Base-by-base conservation (phyloP, 1,140 invertebrate species). In the Papilio helenus region DNA sequence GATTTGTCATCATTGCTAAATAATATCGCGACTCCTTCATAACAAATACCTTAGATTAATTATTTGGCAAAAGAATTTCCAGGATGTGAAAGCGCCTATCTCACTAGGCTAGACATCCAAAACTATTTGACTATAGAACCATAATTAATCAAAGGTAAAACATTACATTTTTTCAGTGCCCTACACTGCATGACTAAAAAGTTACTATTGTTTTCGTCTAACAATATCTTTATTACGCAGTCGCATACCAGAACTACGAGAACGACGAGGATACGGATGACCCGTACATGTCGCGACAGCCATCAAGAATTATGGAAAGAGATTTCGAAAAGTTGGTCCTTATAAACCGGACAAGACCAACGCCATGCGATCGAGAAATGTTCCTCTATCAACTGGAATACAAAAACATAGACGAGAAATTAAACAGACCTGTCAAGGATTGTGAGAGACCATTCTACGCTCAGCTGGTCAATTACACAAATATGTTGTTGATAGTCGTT, bases 401-500 rank as follows among this genome's bases (percentile, higher is more conserved):
- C 76, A 91, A 87, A 55, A 94, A 93, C 51, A 84, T 94, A 23
- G 88, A 93, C 29, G 88, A 90, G 51, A 94, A 94, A 78, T 81
- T 93, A 8, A 92, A 90, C 72, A 92, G 90, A 49, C 92, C 90
- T 14, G 42, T 90, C n/a, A 86, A 84, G 23, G 88, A 91, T 76
- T 94, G 93, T 82, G 85, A 89, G 3, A 82, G 97, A 84, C 97
- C 97, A 20, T 99, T 98, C 94, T 97, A 98, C 79, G 97, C 98
- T 2, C 97, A 98, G 84, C 95, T 96, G 49, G 97, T 99, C 49
- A 96, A 97, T 49, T 96, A 96, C 65, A 98, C 97, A 65, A 99
- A 99, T 89, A 96, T 99, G 95, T 95, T 99, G 5, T 93, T 99
- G 78, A 92, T 99, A 1, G 97, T 98, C 2, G 96, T 98, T 3